These are phyloP conservation scores for Blastomussa wellsi DNA, from an alignment of 92 coral and sea anemone genomes.

Conservation along the genomic window DNA sequence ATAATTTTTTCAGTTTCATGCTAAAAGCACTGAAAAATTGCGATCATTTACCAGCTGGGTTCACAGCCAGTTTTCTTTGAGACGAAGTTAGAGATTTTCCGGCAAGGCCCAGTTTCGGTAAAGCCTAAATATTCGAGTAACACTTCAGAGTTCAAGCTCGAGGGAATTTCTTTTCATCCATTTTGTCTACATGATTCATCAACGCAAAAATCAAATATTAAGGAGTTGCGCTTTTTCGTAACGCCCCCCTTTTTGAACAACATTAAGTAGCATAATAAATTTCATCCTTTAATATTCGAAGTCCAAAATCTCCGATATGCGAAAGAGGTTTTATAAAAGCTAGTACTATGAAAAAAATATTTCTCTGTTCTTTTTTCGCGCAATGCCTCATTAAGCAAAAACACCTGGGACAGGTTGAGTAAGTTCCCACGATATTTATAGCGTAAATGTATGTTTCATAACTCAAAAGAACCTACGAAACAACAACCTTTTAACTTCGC, in stretches of 20 bases:
- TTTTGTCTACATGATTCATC: not conserved
- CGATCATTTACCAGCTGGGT: not conserved
- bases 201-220: not conserved
- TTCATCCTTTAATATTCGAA: not conserved
- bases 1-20: not conserved
- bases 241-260: no score
- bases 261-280: no score
- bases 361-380: not conserved
- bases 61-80: not conserved
- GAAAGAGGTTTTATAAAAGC: not conserved
- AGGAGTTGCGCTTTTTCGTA: not conserved
- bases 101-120: not conserved
- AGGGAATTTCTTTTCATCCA: not conserved
- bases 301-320: not conserved
- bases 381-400: not conserved
- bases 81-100: not conserved
- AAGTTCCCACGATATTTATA: constrained; percentile 1
- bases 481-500: not conserved
- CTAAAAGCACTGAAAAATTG: not conserved
- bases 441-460: not conserved
- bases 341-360: not conserved
- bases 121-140: not conserved
- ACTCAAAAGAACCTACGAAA: not conserved
- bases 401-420: not conserved
- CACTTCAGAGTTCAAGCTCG: not conserved